Percentiles rank a stretch among this genome's conserved stretches.
These are phyloP conservation scores for Drosophila ezoana DNA, from an alignment of 2,888 invertebrate species.

Conservation along the genomic window DNA sequence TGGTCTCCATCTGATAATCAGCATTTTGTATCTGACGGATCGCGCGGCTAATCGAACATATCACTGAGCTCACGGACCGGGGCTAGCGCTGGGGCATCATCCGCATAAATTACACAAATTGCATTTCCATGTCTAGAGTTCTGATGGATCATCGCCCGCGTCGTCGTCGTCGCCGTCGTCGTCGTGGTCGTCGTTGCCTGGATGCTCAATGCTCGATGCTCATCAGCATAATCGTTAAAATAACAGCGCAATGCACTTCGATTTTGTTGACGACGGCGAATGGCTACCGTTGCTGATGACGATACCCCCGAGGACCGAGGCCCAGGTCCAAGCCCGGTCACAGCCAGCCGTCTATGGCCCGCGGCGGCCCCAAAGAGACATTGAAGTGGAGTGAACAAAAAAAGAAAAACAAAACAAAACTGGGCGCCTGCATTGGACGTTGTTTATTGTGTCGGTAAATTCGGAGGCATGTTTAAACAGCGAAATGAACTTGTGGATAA, in stretches of 20 bases:
- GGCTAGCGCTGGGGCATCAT: conserved; percentile 31
- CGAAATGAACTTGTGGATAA: conserved; percentile 82
- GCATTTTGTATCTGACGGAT: conserved; percentile 76
- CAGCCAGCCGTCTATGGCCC: conserved; percentile 51
- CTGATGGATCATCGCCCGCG: conserved; percentile 79
- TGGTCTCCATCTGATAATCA: conserved; percentile 59
- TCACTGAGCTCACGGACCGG: conserved; percentile 37
- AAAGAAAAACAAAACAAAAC: conserved; percentile 35
- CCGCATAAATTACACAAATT: conserved; percentile 81
- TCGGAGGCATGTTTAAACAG: conserved; percentile 81
- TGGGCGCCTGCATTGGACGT: conserved; percentile 70
- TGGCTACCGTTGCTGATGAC: conserved; percentile 68
- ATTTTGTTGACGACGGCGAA: conserved; percentile 64
- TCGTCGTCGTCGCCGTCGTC: conserved; percentile 47
- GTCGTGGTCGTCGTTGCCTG: conserved; percentile 11
- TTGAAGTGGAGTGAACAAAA: conserved; percentile 16
- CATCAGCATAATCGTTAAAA: conserved; percentile 82
- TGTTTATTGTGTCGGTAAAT: conserved; percentile 79
- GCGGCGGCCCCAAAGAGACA: conserved; percentile 41
- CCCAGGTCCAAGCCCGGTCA: conserved; percentile 16
- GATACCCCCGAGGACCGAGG: conserved; percentile 32
- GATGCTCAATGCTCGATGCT: conserved; percentile 46
- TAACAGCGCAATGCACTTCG: conserved; percentile 80
- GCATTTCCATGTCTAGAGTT: conserved; percentile 81
- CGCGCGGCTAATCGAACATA: conserved; percentile 73